A percentile compares a stretch with the other conserved stretches of the same genome.
Evolutionary conservation across 1,140 invertebrate genomes (phyloP).

Genomic region (Latrodectus geometricus): DNA sequence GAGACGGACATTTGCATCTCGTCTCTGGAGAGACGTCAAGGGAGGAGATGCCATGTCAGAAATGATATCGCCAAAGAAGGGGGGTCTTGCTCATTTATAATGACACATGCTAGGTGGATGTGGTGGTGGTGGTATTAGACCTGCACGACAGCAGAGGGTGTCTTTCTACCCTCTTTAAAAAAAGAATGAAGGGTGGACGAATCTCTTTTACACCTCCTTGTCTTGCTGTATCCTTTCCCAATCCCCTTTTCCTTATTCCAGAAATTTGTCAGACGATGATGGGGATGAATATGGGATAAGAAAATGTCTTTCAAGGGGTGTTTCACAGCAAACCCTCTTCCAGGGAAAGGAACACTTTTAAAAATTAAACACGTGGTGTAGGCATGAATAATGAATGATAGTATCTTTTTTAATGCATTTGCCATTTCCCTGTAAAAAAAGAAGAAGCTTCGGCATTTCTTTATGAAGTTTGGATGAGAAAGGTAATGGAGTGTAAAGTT

Average conservation of each 20-base stretch:
- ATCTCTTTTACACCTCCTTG: too few species aligned
- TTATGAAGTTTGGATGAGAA: too few species aligned
- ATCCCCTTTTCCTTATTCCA: background rate
- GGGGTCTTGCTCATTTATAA: slow-evolving; percentile 38
- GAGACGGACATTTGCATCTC: background rate
- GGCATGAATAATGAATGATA: too few species aligned
- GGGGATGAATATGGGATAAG: background rate
- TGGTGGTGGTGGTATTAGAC: background rate
- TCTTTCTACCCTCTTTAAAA: background rate
- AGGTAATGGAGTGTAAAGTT: too few species aligned
- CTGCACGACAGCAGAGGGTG: background rate
- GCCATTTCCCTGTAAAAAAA: too few species aligned
- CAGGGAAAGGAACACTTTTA: background rate
- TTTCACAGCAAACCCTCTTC: background rate
- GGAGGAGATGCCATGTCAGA: background rate
- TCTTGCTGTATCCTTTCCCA: too few species aligned
- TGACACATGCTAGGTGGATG: slow-evolving; percentile 30
- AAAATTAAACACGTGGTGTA: background rate
- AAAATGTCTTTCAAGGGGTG: background rate
- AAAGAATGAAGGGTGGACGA: background rate
- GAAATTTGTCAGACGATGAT: slow-evolving; percentile 30
- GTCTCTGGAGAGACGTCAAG: background rate
- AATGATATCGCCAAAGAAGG: background rate
- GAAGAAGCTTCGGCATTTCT: too few species aligned
- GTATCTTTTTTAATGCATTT: too few species aligned